Evolutionary conservation across 2,888 invertebrate genomes (phyloP).

Genomic region (Nomada flava): DNA sequence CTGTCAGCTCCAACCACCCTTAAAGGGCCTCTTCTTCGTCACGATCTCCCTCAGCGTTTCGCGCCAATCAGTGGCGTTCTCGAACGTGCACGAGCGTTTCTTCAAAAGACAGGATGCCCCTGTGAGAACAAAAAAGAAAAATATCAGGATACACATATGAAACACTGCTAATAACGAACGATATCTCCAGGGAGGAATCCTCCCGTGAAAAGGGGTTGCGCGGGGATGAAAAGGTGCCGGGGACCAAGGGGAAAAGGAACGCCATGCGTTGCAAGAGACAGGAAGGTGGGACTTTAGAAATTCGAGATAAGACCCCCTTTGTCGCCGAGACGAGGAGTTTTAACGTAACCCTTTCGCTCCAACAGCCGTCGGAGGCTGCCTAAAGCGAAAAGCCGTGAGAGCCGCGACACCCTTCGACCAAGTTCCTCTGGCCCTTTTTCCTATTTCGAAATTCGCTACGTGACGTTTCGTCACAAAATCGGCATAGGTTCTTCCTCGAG

Average conservation of each 20-base stretch:
- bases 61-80: neutral
- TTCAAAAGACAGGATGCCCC: neutral
- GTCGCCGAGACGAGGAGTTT: conserved; percentile 65
- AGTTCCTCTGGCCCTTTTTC: conserved; percentile 31
- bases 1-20: neutral
- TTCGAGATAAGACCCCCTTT: conserved; percentile 71
- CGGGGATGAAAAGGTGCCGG: conserved; percentile 24
- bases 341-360: conserved; percentile 69
- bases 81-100: neutral
- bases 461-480: conserved; percentile 44
- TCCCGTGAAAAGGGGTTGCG: conserved; percentile 36
- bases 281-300: conserved; percentile 65
- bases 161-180: conserved; percentile 54
- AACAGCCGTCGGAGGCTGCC: conserved; percentile 54
- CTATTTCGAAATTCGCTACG: conserved; percentile 52
- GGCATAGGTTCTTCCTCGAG: conserved; percentile 11
- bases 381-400: conserved; percentile 52
- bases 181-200: conserved; percentile 42
- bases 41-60: neutral
- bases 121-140: conserved; percentile 25
- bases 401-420: conserved; percentile 52
- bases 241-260: conserved; percentile 26
- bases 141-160: conserved; percentile 34
- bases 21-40: neutral
- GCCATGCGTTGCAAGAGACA: conserved; percentile 52